A percentile compares a stretch with the other conserved stretches of the same genome.
Conservation (phyloP, 2,888 invertebrate species). For the Conus canariensis region DNA sequence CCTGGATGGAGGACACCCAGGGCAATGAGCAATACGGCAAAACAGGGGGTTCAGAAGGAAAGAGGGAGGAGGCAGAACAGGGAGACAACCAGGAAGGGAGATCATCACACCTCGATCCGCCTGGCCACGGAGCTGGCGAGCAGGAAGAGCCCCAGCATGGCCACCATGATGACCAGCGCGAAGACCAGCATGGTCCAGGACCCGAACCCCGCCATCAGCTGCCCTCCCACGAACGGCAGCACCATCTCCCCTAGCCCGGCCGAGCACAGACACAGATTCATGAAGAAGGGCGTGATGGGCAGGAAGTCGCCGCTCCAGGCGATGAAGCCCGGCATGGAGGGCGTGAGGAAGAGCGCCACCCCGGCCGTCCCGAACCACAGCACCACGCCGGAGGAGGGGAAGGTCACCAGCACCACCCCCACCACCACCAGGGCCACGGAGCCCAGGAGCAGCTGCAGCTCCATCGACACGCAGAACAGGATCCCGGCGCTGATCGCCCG, state of each 20-base stretch:
- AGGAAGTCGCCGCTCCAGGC: conserved; percentile 45
- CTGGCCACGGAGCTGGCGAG: not conserved
- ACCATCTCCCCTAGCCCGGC: conserved; percentile 50
- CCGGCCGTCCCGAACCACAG: conserved; percentile 51
- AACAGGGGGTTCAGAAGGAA: not conserved
- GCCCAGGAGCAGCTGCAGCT: conserved; percentile 39
- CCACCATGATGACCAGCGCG: conserved; percentile 19
- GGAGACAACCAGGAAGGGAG: not conserved
- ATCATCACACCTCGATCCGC: not conserved
- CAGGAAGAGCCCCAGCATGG: conserved; percentile 42
- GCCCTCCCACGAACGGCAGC: conserved; percentile 45
- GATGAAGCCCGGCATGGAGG: conserved; percentile 47
- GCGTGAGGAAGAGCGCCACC: conserved; percentile 48
- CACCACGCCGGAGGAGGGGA: conserved; percentile 6
- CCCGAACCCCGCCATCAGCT: conserved; percentile 34
- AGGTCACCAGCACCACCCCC: conserved; percentile 33
- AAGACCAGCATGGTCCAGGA: conserved; percentile 37
- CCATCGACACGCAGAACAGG: conserved; percentile 27
- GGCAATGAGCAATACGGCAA: too few species aligned
- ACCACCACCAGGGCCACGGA: conserved; percentile 43
- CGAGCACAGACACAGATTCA: conserved; percentile 47
- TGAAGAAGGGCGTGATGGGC: conserved; percentile 42
- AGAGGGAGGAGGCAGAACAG: not conserved
- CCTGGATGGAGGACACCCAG: too few species aligned
- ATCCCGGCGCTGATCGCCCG: conserved; percentile 41